phyloP scores from a whole-genome alignment of 2,888 invertebrate species.

The Exocentrus adspersus region DNA sequence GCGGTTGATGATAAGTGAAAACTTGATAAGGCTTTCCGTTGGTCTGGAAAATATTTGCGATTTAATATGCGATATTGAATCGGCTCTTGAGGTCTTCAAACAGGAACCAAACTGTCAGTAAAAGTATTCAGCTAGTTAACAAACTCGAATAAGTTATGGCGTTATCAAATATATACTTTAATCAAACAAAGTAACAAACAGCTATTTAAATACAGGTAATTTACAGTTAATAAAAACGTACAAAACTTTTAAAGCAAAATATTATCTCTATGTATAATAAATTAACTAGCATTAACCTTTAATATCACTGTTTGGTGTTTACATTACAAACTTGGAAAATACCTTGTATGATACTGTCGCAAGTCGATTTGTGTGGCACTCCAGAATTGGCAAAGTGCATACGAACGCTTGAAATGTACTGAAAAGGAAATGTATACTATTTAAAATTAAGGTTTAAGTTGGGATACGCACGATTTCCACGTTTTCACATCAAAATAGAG shows the following conservation, averaged over 20 bases:
- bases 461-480: too few species aligned
- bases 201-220: too few species aligned
- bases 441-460: neutral
- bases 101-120: constrained; percentile 44
- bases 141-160: too few species aligned
- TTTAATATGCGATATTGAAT: constrained; percentile 83
- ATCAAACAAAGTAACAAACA: too few species aligned
- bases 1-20: constrained; percentile 83
- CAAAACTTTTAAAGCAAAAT: neutral
- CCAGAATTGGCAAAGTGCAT: constrained; percentile 65
- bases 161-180: too few species aligned
- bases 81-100: constrained; percentile 72
- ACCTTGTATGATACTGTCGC: constrained; percentile 56
- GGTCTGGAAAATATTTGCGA: constrained; percentile 91
- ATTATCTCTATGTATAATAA: neutral
- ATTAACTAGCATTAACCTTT: neutral
- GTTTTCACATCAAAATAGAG: too few species aligned
- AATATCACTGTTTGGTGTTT: too few species aligned
- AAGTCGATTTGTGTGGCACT: constrained; percentile 55
- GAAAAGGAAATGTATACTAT: constrained; percentile 45
- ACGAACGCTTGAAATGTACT: constrained; percentile 68
- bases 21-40: constrained; percentile 86
- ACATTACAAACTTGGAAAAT: constrained; percentile 38
- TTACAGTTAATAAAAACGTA: too few species aligned
- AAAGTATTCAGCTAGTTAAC: neutral